A percentile compares a stretch with the other conserved stretches of the same genome.
phyloP scores from a whole-genome alignment of 2,888 invertebrate genomes.

The Dryadula phaetusa region DNA sequence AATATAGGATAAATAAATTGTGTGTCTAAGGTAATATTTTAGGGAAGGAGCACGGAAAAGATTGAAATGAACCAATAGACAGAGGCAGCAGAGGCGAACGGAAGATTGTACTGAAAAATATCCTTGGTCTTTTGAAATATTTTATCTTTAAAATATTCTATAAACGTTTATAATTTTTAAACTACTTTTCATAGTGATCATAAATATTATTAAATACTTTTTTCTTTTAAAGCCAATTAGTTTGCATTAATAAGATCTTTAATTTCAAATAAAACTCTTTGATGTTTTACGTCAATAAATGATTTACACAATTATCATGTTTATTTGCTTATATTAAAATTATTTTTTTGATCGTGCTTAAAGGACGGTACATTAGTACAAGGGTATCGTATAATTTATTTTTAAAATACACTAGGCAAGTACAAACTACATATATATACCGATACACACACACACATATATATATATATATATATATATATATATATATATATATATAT shows the following conservation, averaged over 20 bases:
- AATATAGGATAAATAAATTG: constrained; percentile 34
- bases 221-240: background rate
- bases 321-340: no score
- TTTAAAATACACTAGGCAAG: no score
- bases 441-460: no score
- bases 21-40: constrained; percentile 30
- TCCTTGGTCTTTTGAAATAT: constrained; percentile 13
- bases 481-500: no score
- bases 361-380: no score
- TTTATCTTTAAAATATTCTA: background rate
- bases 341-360: no score
- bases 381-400: no score
- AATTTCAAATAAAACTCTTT: background rate
- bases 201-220: background rate
- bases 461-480: no score
- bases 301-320: no score
- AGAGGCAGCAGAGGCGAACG: constrained; percentile 7
- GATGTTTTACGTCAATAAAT: background rate
- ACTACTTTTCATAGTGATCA: background rate
- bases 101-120: constrained; percentile 28
- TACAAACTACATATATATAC: no score
- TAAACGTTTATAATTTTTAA: background rate
- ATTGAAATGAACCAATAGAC: constrained; percentile 37
- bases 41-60: constrained; percentile 30
- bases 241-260: background rate